phyloP scores from a whole-genome alignment of 64 coral and sea anemone species.

The Actinia tenebrosa region DNA sequence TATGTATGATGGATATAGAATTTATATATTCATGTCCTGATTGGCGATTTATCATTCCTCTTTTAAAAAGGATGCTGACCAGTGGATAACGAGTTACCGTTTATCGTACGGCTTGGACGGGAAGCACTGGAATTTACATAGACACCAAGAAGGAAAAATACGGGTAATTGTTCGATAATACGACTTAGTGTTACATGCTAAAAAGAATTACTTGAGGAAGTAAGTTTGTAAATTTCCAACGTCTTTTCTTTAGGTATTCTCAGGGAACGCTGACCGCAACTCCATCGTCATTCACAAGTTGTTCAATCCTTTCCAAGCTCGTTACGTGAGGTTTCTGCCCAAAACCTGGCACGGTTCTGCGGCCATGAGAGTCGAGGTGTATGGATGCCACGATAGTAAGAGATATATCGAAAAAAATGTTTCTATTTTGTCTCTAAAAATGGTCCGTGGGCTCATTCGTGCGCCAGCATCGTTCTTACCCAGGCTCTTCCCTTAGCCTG shows the following conservation, averaged over 20 bases:
- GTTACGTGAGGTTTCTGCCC: neutral
- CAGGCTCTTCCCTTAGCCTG: too few relatives aligned
- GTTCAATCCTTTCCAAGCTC: neutral
- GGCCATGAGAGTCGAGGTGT: constrained; percentile 15
- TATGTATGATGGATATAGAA: too few relatives aligned
- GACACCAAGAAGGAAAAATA: neutral
- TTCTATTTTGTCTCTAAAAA: too few relatives aligned
- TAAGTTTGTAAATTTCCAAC: too few relatives aligned
- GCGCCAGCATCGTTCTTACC: too few relatives aligned
- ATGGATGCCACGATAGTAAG: constrained; percentile 5
- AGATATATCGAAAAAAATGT: too few relatives aligned
- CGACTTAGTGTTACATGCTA: too few relatives aligned
- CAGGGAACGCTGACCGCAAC: constrained; percentile 3
- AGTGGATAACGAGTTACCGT: neutral
- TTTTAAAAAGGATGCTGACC: neutral
- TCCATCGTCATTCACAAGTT: neutral
- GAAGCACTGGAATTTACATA: neutral
- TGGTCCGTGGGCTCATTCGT: too few relatives aligned
- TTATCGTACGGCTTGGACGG: neutral
- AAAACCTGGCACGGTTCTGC: neutral
- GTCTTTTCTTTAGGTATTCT: constrained; percentile 1
- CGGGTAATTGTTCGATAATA: neutral
- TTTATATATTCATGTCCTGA: too few relatives aligned
- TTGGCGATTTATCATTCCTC: too few relatives aligned
- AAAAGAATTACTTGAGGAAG: too few relatives aligned